Percentiles rank a stretch among this genome's conserved stretches.
Conservation (phyloP, 2,113 vertebrate species). For the Chrysochloris asiatica region DNA sequence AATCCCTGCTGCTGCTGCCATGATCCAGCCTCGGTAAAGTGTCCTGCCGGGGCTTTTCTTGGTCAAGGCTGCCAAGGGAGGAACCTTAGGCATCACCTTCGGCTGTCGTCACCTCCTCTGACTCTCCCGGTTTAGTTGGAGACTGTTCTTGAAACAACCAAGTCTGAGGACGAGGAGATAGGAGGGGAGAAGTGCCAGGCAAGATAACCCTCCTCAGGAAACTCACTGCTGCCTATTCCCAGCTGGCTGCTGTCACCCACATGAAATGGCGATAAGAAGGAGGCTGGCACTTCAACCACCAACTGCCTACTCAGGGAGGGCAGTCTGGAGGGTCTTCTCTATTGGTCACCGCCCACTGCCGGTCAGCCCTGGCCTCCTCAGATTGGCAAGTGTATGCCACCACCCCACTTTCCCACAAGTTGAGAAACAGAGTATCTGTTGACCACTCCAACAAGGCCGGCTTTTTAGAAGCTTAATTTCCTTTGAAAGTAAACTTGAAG, state of each 20-base stretch:
- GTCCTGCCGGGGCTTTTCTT: slow-evolving; percentile 72
- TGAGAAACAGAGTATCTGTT: slow-evolving; percentile 42
- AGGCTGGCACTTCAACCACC: slow-evolving; percentile 71
- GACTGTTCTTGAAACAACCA: neutral
- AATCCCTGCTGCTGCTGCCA: slow-evolving; percentile 68
- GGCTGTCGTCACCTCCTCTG: slow-evolving; percentile 60
- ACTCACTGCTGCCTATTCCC: slow-evolving; percentile 67
- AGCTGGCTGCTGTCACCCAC: slow-evolving; percentile 60
- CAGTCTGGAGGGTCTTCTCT: slow-evolving; percentile 52
- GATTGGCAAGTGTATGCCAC: slow-evolving; percentile 64
- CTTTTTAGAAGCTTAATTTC: slow-evolving; percentile 59
- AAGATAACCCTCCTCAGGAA: slow-evolving; percentile 54
- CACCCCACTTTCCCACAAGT: slow-evolving; percentile 48
- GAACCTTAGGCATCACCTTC: slow-evolving; percentile 76
- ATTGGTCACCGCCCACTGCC: slow-evolving; percentile 46
- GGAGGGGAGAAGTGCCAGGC: slow-evolving; percentile 37
- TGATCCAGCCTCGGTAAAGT: slow-evolving; percentile 74
- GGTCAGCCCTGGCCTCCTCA: slow-evolving; percentile 38
- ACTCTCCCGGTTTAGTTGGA: slow-evolving; percentile 66
- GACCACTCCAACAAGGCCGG: slow-evolving; percentile 51
- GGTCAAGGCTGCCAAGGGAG: slow-evolving; percentile 76
- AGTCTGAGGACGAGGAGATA: slow-evolving; percentile 16
- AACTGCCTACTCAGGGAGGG: slow-evolving; percentile 78
- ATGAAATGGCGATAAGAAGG: slow-evolving; percentile 76
- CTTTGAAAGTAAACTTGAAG: slow-evolving; percentile 48